A percentile compares a stretch with the other conserved stretches of the same genome.
Evolutionary conservation across 2,888 invertebrate species (phyloP).

Genomic region (Scaptomyza flava): DNA sequence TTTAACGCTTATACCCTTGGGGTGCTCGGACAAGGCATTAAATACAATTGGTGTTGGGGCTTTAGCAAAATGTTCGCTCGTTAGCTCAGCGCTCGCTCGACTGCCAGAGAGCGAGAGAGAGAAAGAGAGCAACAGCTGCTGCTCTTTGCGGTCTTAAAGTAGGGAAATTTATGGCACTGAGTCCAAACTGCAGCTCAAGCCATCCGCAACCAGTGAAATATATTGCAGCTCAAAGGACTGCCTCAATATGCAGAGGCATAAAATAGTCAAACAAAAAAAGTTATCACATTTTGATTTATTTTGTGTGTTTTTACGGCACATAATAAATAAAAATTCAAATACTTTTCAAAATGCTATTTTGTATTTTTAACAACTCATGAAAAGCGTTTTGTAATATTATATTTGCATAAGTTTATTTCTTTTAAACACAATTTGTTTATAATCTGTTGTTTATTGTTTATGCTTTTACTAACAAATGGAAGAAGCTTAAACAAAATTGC

Average conservation of each 20-base stretch:
- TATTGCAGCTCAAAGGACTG: constrained; percentile 19
- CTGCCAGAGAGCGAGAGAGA: neutral
- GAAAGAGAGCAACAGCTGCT: constrained; percentile 47
- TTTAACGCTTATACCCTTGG: constrained; percentile 41
- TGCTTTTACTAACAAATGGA: too few species aligned
- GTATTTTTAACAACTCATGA: too few species aligned
- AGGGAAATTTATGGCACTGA: constrained; percentile 40
- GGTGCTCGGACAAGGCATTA: constrained; percentile 64
- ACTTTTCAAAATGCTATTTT: too few species aligned
- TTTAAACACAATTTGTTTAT: too few species aligned
- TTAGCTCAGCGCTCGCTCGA: constrained; percentile 41
- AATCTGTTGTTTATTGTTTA: too few species aligned
- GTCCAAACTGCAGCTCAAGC: constrained; percentile 39
- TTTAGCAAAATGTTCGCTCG: constrained; percentile 65
- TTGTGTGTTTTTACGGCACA: neutral
- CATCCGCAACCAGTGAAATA: constrained; percentile 7
- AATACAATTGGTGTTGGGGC: constrained; percentile 66
- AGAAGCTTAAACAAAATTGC: too few species aligned
- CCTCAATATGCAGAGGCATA: neutral
- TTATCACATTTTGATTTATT: neutral
- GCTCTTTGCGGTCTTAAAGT: constrained; percentile 57
- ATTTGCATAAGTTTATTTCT: too few species aligned
- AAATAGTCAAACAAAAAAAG: neutral
- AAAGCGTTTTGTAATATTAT: too few species aligned
- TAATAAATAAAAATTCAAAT: too few species aligned